Base-by-base conservation (phyloP, 2,888 invertebrate species). In the Rhingia rostrata region DNA sequence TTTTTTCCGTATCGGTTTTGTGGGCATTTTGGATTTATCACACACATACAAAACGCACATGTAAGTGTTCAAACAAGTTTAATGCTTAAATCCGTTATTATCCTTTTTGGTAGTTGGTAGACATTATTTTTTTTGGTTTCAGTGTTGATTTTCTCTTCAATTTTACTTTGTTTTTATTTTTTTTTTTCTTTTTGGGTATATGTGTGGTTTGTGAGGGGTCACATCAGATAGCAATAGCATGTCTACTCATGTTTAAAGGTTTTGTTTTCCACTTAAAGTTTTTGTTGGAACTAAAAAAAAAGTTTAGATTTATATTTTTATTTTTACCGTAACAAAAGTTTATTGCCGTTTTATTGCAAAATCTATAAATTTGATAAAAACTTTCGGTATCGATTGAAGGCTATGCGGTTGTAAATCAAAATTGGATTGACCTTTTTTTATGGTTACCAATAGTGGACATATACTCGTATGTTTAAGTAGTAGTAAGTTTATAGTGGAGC, bases 161-260 rank as follows among this genome's bases (percentile, higher is more conserved):
- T 49, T 47, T 41, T 53, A 39, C 37, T 56, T 53, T 54, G 1
- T 45, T 69, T 58, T 69, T 58, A 69, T 47, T 22, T 37, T 30
- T 22, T 37, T 30, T 39, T n/a, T 10, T 2, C 22, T 73, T 2
- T 39, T 47, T 39, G 47, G 12, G 6, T 37, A 33, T 30, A 30
- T 51, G 63, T 73, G 73, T 63, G 54, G 64, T 64, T 56, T 63
- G 54, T 73, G 56, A 72, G 43, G 33, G 70, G 70, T 60, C 41
- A 64, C 63, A 73, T 73, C 54, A 45, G 37, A 63, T 54, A 54
- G 47, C 54, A 54, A 30, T 37, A 73, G 64, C 63, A n/a, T 73
- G 54, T 63, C 47, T 73, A 73, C n/a, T 39, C 35, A 63, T 54
- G n/a, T 63, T 73, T 54, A 10, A 63, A 37, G 54, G 47, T 54